Percentiles rank a stretch among this genome's conserved stretches.
Evolutionary conservation across 2,888 invertebrate species (phyloP).

Genomic region (Zaprionus obscuricornis): DNA sequence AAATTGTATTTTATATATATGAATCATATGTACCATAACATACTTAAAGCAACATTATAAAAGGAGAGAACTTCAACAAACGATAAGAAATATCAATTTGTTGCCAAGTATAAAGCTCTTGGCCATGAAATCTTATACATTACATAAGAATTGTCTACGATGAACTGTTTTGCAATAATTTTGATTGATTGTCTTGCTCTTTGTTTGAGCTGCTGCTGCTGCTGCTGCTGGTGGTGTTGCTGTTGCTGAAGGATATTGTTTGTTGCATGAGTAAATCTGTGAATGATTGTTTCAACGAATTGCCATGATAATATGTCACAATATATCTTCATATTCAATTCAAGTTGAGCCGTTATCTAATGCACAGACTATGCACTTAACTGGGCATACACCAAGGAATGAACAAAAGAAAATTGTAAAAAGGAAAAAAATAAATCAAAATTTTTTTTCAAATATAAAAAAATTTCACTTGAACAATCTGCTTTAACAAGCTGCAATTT

Average conservation of each 20-base stretch:
- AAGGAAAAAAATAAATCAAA: conserved; percentile 35
- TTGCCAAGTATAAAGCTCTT: conserved; percentile 6
- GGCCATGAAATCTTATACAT: conserved; percentile 4
- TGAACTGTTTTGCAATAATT: not conserved
- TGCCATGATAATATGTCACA: too few relatives aligned
- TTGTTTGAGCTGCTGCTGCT: too few relatives aligned
- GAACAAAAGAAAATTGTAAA: conserved; percentile 34
- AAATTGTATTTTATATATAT: too few relatives aligned
- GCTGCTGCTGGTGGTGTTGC: too few relatives aligned
- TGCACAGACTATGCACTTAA: conserved; percentile 9
- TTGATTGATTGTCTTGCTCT: conserved; percentile 41
- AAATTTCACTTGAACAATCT: too few relatives aligned
- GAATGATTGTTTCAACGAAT: conserved; percentile 35
- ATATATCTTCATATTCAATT: too few relatives aligned
- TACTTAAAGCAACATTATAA: too few relatives aligned
- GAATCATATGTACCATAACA: too few relatives aligned
- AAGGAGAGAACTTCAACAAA: too few relatives aligned
- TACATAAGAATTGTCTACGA: not conserved
- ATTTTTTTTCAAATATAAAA: too few relatives aligned
- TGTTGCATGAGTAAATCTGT: conserved; percentile 17
- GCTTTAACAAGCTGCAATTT: conserved; percentile 50
- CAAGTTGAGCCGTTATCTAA: conserved; percentile 19
- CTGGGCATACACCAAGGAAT: conserved; percentile 10
- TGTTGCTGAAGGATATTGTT: too few relatives aligned
- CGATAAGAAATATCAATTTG: too few relatives aligned